phyloP scores from a whole-genome alignment of 2,113 vertebrate species.

The Semicossyphus pulcher region DNA sequence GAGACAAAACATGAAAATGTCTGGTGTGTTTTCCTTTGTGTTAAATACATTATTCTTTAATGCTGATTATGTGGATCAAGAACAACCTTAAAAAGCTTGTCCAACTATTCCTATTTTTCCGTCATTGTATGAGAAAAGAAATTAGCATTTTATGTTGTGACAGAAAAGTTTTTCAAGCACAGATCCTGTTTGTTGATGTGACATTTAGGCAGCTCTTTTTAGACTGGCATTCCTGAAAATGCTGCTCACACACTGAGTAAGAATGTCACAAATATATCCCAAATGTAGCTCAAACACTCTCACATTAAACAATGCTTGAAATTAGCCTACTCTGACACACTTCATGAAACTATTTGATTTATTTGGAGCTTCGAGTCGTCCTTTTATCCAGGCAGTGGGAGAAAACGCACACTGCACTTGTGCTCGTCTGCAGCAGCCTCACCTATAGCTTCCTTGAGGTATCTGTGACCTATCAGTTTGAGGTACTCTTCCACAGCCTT shows the following conservation, averaged over 20 bases:
- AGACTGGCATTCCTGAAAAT: neutral
- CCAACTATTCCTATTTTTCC: neutral
- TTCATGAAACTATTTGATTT: neutral
- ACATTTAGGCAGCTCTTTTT: slow-evolving; percentile 3
- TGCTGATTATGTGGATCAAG: neutral
- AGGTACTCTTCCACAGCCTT: slow-evolving; percentile 99
- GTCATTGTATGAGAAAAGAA: neutral
- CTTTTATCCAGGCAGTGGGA: neutral
- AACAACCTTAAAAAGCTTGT: slow-evolving; percentile 10
- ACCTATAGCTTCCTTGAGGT: slow-evolving; percentile 99
- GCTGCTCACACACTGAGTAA: neutral
- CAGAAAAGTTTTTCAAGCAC: neutral
- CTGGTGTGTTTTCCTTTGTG: neutral
- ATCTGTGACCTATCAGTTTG: slow-evolving; percentile 98
- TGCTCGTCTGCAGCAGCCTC: slow-evolving; percentile 33
- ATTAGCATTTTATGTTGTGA: neutral
- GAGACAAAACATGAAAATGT: neutral
- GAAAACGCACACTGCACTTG: neutral
- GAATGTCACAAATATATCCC: slow-evolving; percentile 9
- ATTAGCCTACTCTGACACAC: neutral
- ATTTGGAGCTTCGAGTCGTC: neutral
- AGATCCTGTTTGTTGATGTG: slow-evolving; percentile 7
- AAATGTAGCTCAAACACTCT: neutral
- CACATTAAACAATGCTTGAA: neutral
- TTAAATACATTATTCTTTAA: neutral